These are phyloP conservation scores for Coreoperca whiteheadi DNA, from an alignment of 2,113 vertebrate genomes.

Conservation along the genomic window DNA sequence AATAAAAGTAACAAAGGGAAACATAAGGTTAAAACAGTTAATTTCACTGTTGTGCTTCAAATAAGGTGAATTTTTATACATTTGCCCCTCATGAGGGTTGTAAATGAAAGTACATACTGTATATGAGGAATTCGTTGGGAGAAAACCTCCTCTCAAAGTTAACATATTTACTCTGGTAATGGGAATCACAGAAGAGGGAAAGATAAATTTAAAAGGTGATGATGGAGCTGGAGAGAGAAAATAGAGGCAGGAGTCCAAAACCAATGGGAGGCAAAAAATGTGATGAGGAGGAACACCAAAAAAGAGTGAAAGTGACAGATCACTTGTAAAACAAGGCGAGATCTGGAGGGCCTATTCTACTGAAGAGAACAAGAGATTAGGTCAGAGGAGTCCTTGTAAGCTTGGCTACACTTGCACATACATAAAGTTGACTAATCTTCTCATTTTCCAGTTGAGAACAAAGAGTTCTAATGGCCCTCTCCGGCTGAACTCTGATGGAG, in stretches of 20 bases:
- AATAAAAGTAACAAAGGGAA: constrained; percentile 9
- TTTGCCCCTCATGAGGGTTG: not conserved
- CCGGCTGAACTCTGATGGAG: constrained; percentile 52
- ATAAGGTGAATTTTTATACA: not conserved
- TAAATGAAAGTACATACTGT: not conserved
- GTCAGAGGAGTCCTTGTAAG: constrained; percentile 58
- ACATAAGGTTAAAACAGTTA: constrained; percentile 16
- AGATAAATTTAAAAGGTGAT: constrained; percentile 39
- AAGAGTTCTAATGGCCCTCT: constrained; percentile 64
- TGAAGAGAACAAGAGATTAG: constrained; percentile 50
- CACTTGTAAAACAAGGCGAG: constrained; percentile 61
- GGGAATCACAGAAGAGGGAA: constrained; percentile 17
- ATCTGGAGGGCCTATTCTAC: constrained; percentile 37
- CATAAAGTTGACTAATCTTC: constrained; percentile 79
- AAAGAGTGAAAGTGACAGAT: constrained; percentile 69
- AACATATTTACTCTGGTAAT: constrained; percentile 20
- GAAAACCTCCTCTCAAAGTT: not conserved
- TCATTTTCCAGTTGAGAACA: constrained; percentile 75
- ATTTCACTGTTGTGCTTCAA: constrained; percentile 21
- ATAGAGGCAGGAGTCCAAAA: constrained; percentile 36
- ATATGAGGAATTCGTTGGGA: not conserved
- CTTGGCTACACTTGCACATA: constrained; percentile 55
- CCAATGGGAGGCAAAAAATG: constrained; percentile 29
- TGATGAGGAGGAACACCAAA: constrained; percentile 55
- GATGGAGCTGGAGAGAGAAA: constrained; percentile 39